Evolutionary conservation across 2,113 vertebrate species (phyloP).

Genomic region (Rallus limicola): DNA sequence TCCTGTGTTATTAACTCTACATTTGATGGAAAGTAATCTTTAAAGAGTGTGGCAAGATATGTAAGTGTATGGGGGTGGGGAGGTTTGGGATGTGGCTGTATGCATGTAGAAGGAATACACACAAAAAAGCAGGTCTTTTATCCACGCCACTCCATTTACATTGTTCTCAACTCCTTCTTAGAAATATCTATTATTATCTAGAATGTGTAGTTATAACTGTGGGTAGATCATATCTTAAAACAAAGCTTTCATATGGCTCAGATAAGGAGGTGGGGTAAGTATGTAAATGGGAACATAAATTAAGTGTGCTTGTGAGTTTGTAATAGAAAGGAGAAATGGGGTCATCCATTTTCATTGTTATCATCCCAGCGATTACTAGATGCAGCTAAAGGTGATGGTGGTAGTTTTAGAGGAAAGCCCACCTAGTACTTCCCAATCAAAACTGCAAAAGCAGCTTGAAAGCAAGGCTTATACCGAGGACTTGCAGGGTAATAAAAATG

Average conservation of each 20-base stretch:
- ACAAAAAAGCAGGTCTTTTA: neutral
- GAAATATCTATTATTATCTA: constrained; percentile 51
- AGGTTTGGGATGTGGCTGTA: neutral
- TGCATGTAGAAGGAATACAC: neutral
- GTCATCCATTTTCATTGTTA: neutral
- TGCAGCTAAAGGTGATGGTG: neutral
- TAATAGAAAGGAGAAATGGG: constrained; percentile 19
- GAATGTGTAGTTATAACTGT: constrained; percentile 5
- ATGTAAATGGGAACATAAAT: neutral
- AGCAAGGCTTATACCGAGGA: neutral
- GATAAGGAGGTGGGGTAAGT: constrained; percentile 2
- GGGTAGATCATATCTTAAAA: constrained; percentile 28
- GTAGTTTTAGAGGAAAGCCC: neutral
- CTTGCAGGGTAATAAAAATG: neutral
- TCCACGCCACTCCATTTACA: neutral
- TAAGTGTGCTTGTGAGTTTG: neutral
- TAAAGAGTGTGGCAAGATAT: neutral
- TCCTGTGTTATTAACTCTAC: constrained; percentile 46
- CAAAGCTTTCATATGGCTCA: constrained; percentile 33
- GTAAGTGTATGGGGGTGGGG: neutral
- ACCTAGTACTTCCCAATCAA: neutral
- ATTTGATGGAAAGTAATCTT: neutral
- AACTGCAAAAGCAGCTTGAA: neutral
- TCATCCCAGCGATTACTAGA: neutral
- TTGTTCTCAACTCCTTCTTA: neutral